Conservation (phyloP, 2,113 vertebrate genomes). For the Centrocercus urophasianus region DNA sequence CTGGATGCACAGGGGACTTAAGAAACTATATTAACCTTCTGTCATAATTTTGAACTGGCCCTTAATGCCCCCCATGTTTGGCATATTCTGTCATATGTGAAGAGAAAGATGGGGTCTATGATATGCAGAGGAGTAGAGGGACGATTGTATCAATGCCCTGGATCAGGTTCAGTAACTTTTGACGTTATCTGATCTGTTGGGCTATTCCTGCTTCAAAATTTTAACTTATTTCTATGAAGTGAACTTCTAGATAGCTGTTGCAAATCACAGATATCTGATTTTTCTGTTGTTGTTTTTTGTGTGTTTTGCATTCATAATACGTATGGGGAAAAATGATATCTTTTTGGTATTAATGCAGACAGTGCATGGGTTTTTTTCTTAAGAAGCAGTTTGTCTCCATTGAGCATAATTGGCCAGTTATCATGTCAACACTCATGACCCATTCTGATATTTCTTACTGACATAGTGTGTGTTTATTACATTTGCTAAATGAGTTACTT, state of each 20-base stretch:
- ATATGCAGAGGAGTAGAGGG: accelerated
- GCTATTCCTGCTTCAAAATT: neutral
- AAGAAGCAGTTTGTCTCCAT: conserved; percentile 19
- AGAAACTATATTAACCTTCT: neutral
- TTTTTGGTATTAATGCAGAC: neutral
- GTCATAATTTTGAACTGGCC: neutral
- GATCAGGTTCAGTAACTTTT: neutral
- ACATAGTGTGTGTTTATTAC: neutral
- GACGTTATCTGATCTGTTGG: neutral
- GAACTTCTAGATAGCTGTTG: neutral
- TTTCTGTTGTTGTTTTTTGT: neutral
- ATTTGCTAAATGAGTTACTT: neutral
- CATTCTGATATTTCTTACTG: neutral
- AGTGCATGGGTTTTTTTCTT: neutral
- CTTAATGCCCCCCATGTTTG: accelerated
- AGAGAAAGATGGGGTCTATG: neutral
- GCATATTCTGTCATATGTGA: neutral
- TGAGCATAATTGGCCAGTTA: conserved; percentile 56
- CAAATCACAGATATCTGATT: neutral
- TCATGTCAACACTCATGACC: neutral
- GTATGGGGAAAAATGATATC: neutral
- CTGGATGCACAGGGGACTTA: neutral
- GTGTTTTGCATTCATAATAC: neutral
- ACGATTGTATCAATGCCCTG: accelerated
- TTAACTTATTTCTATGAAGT: neutral